phyloP scores from a whole-genome alignment of 2,888 invertebrate genomes.

The Cataglyphis cursor region DNA sequence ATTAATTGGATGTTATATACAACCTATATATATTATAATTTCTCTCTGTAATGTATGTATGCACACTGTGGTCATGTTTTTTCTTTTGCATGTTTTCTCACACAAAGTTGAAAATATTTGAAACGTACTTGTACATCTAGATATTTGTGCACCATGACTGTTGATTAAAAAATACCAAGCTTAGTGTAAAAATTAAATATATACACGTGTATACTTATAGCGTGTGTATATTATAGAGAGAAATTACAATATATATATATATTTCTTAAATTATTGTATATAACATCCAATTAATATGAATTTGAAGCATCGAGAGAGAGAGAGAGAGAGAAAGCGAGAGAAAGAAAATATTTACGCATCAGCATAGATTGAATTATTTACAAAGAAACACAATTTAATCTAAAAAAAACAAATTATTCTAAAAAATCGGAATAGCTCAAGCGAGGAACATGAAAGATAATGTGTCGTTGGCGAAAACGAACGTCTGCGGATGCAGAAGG shows the following conservation, averaged over 20 bases:
- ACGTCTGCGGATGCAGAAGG: conserved; percentile 40
- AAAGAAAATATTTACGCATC: background rate
- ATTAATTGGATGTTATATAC: background rate
- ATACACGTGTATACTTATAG: no score
- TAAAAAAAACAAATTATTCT: background rate
- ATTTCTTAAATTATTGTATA: background rate
- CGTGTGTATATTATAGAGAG: background rate
- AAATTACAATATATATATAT: background rate
- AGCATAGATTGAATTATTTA: conserved; percentile 6
- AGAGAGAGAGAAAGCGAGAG: no score
- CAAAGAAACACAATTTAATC: background rate
- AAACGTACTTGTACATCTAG: background rate
- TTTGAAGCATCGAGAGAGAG: background rate
- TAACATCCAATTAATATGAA: background rate
- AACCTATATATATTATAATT: background rate
- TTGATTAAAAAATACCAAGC: no score
- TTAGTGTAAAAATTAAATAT: no score
- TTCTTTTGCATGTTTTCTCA: background rate
- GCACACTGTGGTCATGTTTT: background rate
- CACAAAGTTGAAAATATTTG: background rate
- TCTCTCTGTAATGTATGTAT: background rate
- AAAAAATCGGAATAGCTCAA: background rate
- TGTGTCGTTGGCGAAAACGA: conserved; percentile 18
- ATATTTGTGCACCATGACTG: no score
- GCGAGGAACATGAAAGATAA: background rate